Percentiles rank a stretch among this genome's conserved stretches.
phyloP scores from a whole-genome alignment of 2,888 invertebrate genomes.

The Euclidia mi region DNA sequence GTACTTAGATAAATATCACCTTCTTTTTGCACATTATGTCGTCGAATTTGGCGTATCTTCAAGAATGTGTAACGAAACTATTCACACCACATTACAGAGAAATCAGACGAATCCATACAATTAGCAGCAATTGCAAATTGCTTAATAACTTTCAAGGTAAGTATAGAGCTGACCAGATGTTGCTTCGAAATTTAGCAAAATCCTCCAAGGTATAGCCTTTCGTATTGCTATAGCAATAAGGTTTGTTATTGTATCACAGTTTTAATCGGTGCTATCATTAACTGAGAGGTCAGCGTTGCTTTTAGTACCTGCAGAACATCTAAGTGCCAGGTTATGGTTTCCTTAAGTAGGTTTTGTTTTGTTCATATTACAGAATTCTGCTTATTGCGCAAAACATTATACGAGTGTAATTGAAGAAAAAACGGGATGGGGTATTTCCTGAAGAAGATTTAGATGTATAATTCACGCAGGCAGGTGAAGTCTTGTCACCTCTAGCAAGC shows the following conservation, averaged over 20 bases:
- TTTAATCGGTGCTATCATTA: conserved; percentile 21
- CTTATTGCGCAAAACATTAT: too few species aligned
- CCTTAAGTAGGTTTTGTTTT: conserved; percentile 11
- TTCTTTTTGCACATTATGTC: too few species aligned
- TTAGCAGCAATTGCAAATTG: not conserved
- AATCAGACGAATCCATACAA: not conserved
- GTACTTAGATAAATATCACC: too few species aligned
- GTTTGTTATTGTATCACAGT: not conserved
- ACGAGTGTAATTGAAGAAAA: too few species aligned
- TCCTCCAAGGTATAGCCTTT: not conserved
- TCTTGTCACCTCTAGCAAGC: too few species aligned
- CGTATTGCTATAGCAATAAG: not conserved
- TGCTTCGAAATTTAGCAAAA: not conserved
- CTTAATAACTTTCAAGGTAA: not conserved
- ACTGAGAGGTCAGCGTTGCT: conserved; percentile 10
- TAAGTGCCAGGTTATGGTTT: conserved; percentile 9
- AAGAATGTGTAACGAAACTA: too few species aligned
- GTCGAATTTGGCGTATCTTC: too few species aligned
- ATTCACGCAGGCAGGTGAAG: too few species aligned
- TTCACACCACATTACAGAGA: too few species aligned
- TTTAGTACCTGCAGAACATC: conserved; percentile 17
- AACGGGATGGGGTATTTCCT: too few species aligned
- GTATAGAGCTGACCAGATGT: not conserved
- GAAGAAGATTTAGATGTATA: too few species aligned
- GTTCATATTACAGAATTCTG: too few species aligned